Conservation (phyloP, 2,113 vertebrate species). For the Rhea pennata region DNA sequence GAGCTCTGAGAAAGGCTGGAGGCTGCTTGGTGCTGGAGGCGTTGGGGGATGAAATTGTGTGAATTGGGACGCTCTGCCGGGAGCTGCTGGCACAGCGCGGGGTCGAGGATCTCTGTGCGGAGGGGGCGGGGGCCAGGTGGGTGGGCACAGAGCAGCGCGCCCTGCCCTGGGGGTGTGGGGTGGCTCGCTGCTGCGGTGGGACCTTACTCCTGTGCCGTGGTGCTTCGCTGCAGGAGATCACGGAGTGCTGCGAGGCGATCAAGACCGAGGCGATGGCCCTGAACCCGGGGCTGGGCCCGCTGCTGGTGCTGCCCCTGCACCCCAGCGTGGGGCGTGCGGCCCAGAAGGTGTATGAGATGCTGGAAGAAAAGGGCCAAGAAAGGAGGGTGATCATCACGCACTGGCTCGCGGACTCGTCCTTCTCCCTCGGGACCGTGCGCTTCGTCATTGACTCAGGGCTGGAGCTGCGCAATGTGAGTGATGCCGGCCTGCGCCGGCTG, state of each 20-base stretch:
- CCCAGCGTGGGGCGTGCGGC: constrained; percentile 63
- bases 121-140: fast-evolving
- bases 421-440: constrained; percentile 83
- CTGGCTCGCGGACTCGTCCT: constrained; percentile 87
- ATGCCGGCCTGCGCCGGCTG: neutral
- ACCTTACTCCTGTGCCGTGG: fast-evolving
- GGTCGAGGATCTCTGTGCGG: too few species aligned
- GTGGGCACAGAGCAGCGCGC: fast-evolving
- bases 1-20: fast-evolving
- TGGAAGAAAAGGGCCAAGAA: neutral
- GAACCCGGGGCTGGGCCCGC: constrained; percentile 75
- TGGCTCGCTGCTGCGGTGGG: fast-evolving
- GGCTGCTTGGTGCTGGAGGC: neutral
- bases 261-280: constrained; percentile 77
- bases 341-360: constrained; percentile 82
- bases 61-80: too few species aligned
- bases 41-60: neutral
- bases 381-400: constrained; percentile 86
- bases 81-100: fast-evolving
- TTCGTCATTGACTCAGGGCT: constrained; percentile 90
- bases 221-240: constrained; percentile 77
- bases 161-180: too few species aligned
- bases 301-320: constrained; percentile 84
- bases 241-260: constrained; percentile 77
- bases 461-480: constrained; percentile 90